Evolutionary conservation across 2,888 invertebrate genomes (phyloP).

Genomic region (Ethmia dodecea): DNA sequence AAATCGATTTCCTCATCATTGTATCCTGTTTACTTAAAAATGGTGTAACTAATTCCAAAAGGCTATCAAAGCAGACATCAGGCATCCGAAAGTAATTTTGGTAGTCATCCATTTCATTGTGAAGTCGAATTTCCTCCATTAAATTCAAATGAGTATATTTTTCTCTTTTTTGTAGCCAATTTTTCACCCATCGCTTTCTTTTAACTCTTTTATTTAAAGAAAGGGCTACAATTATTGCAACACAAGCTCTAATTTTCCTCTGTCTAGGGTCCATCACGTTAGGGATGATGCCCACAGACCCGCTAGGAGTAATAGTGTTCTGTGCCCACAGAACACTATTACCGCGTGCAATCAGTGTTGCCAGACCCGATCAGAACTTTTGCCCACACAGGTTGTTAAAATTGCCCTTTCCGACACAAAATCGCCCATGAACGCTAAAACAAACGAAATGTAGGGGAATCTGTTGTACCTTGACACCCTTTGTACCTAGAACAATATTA

Average conservation of each 20-base stretch:
- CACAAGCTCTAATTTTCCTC: slow-evolving; percentile 4
- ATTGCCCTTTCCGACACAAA: no score
- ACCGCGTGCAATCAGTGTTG: no score
- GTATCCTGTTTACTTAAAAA: not conserved
- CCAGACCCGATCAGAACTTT: no score
- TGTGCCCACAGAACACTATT: no score
- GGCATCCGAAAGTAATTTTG: slow-evolving; percentile 12
- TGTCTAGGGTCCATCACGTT: not conserved
- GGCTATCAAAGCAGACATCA: not conserved
- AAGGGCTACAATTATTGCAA: not conserved
- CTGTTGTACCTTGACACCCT: no score
- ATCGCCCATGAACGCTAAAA: no score
- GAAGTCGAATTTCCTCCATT: slow-evolving; percentile 6
- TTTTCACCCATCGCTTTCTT: slow-evolving; percentile 2
- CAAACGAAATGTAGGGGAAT: no score
- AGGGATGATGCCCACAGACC: no score
- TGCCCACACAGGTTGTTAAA: no score
- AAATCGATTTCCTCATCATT: not conserved
- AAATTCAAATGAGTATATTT: slow-evolving; percentile 11
- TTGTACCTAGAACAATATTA: no score
- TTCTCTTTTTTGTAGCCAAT: slow-evolving; percentile 7
- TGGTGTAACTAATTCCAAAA: not conserved
- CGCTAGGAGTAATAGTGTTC: no score
- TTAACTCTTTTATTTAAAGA: slow-evolving; percentile 1
- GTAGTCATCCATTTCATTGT: slow-evolving; percentile 13